Percentiles rank a stretch among this genome's conserved stretches.
Conservation (phyloP, 2,888 invertebrate genomes). For the Ophraella communa region DNA sequence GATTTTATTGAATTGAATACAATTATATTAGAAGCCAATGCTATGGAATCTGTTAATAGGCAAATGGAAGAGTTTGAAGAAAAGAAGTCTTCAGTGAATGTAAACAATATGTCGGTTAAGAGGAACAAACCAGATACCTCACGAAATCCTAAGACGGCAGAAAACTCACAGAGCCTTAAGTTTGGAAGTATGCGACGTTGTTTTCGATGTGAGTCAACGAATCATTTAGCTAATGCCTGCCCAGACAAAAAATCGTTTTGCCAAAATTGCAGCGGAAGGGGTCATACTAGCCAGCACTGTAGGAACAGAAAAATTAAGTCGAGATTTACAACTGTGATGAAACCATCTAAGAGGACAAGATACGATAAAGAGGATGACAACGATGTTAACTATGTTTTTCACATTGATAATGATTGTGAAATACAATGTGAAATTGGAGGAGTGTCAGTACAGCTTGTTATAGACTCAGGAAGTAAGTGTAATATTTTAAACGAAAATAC, state of each 20-base stretch:
- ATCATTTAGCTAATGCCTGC: neutral
- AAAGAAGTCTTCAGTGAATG: neutral
- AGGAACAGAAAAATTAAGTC: neutral
- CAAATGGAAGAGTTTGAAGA: neutral
- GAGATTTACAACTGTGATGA: too few species aligned
- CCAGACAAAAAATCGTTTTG: neutral
- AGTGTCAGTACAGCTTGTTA: neutral
- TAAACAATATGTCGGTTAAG: neutral
- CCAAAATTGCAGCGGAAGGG: neutral
- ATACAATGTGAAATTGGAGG: neutral
- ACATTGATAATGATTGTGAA: neutral
- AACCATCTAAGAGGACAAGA: neutral
- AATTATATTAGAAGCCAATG: neutral
- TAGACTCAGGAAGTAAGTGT: neutral
- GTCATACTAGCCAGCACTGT: neutral
- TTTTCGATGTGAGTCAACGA: neutral
- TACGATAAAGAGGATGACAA: neutral
- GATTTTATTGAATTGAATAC: neutral
- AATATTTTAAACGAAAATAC: constrained; percentile 6
- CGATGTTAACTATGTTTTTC: neutral
- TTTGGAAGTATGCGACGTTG: too few species aligned
- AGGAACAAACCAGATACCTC: too few species aligned
- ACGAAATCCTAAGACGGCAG: too few species aligned
- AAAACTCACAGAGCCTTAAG: too few species aligned
- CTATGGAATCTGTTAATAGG: neutral